Conservation (phyloP, 2,797 vertebrate species). For the Oreochromis mossambicus region DNA sequence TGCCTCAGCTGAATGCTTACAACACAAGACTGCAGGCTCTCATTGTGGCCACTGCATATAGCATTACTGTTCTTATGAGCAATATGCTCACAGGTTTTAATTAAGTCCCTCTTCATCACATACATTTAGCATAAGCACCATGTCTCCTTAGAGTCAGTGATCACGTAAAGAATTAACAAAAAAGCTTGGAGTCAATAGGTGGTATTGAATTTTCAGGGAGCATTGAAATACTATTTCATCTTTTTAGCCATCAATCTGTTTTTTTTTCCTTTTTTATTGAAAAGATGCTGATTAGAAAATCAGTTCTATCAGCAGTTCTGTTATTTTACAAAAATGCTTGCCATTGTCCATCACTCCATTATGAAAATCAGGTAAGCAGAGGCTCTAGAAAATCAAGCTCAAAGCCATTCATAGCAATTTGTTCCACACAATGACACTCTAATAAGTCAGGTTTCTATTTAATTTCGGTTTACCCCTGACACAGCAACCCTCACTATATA, state of each 20-base stretch:
- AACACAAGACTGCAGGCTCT: not conserved
- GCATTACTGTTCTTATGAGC: not conserved
- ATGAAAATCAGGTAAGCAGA: not conserved
- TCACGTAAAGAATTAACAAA: not conserved
- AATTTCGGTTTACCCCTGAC: not conserved
- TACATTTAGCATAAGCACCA: not conserved
- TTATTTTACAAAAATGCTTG: not conserved
- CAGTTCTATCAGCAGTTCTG: not conserved
- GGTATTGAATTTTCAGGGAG: not conserved
- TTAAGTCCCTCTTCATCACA: not conserved
- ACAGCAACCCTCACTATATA: not conserved
- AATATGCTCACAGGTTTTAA: not conserved
- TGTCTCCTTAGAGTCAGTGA: not conserved
- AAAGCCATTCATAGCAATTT: not conserved
- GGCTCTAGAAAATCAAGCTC: not conserved
- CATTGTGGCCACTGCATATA: not conserved
- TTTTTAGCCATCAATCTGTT: not conserved
- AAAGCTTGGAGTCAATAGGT: not conserved
- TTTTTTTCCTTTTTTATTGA: not conserved
- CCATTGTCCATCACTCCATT: not conserved
- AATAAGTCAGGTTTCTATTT: not conserved
- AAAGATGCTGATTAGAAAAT: not conserved
- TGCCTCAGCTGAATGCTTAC: constrained; percentile 25
- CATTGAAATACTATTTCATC: not conserved
- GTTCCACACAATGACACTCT: not conserved